These are phyloP conservation scores for Drosophila nannoptera DNA, from an alignment of 1,140 invertebrate genomes.

Conservation along the genomic window DNA sequence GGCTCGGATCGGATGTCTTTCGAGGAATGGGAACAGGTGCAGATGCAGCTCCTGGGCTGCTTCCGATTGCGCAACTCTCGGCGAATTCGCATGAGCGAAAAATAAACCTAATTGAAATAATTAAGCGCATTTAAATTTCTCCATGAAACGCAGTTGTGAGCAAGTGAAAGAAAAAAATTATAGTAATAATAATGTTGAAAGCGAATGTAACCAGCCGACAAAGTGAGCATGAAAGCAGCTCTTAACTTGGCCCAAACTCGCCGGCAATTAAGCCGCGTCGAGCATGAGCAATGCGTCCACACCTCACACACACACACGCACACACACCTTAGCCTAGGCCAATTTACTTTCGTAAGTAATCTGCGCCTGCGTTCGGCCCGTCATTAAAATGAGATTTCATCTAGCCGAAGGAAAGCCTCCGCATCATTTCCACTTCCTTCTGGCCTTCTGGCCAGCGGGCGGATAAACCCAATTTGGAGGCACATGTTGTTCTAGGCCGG, in stretches of 20 bases:
- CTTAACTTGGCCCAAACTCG: background rate
- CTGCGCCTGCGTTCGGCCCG: no score
- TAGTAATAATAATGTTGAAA: background rate
- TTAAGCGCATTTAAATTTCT: background rate
- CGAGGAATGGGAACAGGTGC: no score
- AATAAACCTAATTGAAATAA: background rate
- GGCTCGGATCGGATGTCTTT: constrained; percentile 57
- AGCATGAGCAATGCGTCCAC: background rate
- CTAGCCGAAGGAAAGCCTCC: constrained; percentile 35
- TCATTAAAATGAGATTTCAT: constrained; percentile 71
- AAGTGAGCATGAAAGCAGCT: background rate
- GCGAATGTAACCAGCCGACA: constrained; percentile 1
- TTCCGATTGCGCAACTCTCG: background rate
- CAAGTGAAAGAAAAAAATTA: background rate
- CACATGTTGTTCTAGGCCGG: constrained; percentile 29
- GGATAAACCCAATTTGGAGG: background rate
- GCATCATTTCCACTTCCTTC: constrained; percentile 49
- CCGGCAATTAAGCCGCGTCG: background rate
- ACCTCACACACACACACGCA: background rate
- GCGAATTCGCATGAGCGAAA: background rate
- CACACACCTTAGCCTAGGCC: constrained; percentile 11
- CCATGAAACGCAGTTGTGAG: constrained; percentile 1
- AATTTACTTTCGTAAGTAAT: no score
- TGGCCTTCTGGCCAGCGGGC: no score
- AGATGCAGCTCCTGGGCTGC: background rate